Evolutionary conservation across 2,797 vertebrate genomes (phyloP).

Genomic region (Anabas testudineus): DNA sequence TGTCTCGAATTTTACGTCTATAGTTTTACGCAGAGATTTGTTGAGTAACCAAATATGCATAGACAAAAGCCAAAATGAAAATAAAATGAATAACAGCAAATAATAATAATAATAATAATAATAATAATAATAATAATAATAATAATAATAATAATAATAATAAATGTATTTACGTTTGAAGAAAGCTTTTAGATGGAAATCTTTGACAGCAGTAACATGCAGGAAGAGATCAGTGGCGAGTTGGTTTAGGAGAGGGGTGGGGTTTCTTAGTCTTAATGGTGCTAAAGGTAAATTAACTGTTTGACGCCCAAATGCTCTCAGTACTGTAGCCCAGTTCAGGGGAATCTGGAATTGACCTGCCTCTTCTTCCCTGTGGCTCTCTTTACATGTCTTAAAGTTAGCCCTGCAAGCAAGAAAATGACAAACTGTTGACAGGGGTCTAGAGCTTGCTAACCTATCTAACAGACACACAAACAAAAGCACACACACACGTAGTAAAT

Average conservation of each 20-base stretch:
- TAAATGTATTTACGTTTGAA: conserved; percentile 78
- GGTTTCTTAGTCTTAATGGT: conserved; percentile 92
- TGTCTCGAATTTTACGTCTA: conserved; percentile 86
- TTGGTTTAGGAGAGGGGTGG: conserved; percentile 80
- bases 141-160: conserved; percentile 66
- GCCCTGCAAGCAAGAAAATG: conserved; percentile 99
- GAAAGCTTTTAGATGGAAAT: conserved; percentile 93
- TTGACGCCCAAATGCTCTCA: conserved; percentile 86
- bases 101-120: conserved; percentile 68
- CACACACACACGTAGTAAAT: conserved; percentile 67
- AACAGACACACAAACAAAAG: conserved; percentile 76
- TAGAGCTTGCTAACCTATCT: conserved; percentile 91
- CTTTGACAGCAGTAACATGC: conserved; percentile 93
- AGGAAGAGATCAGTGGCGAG: conserved; percentile 87
- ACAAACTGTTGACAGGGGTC: conserved; percentile 94
- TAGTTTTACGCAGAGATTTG: conserved; percentile 81
- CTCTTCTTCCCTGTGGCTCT: conserved; percentile 98
- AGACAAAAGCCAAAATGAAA: conserved; percentile 88
- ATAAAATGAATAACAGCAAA: conserved; percentile 79
- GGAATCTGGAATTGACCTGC: conserved; percentile 96
- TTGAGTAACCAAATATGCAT: conserved; percentile 92
- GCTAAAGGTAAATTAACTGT: conserved; percentile 92
- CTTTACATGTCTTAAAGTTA: conserved; percentile 99
- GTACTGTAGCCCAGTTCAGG: conserved; percentile 93
- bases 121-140: conserved; percentile 67